Conservation (phyloP, 2,888 invertebrate species). For the Limnephilus auricula region DNA sequence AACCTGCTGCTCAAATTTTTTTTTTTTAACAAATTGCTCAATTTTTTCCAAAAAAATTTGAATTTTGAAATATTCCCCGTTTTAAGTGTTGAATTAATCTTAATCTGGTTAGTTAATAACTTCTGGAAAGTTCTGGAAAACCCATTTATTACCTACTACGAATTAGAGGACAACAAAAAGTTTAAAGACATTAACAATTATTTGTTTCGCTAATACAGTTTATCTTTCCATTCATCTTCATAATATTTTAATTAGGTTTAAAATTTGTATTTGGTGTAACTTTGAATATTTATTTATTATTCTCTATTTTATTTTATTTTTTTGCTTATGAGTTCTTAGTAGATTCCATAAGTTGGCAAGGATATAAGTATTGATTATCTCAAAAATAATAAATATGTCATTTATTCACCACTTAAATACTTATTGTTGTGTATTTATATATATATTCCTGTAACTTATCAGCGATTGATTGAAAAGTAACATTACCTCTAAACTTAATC, state of each 20-base stretch:
- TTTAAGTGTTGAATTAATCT: not conserved
- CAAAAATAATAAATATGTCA: not conserved
- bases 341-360: not conserved
- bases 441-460: not conserved
- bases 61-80: not conserved
- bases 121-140: not conserved
- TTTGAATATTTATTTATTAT: not conserved
- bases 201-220: not conserved
- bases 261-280: not conserved
- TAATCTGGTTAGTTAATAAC: not conserved
- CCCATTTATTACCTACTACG: not conserved
- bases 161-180: not conserved
- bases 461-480: not conserved
- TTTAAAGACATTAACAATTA: not conserved
- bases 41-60: not conserved
- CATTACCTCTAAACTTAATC: slow-evolving; percentile 2
- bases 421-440: not conserved
- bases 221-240: not conserved
- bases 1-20: not conserved
- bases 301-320: not conserved
- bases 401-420: not conserved
- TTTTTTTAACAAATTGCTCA: not conserved
- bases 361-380: not conserved
- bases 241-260: not conserved
- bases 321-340: not conserved